A percentile compares a stretch with the other conserved stretches of the same genome.
Conservation (phyloP, 2,888 invertebrate genomes). For the Acanthococcus lagerstroemiae region DNA sequence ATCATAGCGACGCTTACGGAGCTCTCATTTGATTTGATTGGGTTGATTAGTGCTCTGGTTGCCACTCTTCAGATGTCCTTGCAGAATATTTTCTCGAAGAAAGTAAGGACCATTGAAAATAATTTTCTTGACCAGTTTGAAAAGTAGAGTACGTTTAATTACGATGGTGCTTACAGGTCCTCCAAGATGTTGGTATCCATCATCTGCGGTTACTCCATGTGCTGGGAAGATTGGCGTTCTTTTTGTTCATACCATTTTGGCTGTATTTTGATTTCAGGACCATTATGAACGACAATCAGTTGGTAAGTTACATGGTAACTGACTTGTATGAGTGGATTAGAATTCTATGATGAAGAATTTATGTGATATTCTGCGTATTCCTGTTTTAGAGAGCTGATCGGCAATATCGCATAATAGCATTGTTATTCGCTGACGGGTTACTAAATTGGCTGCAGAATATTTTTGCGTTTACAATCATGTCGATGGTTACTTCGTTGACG, state of each 20-base stretch:
- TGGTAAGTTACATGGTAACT: constrained; percentile 46
- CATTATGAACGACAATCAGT: constrained; percentile 52
- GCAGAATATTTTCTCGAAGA: constrained; percentile 92
- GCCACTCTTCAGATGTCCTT: constrained; percentile 86
- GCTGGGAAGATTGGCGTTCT: constrained; percentile 65
- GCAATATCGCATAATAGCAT: constrained; percentile 48
- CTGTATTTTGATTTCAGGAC: constrained; percentile 55
- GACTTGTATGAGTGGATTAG: neutral
- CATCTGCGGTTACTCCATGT: constrained; percentile 74
- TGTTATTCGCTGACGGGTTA: constrained; percentile 67
- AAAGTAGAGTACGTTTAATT: neutral
- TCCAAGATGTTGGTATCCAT: constrained; percentile 79
- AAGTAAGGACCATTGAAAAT: constrained; percentile 51
- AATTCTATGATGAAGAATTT: too few relatives aligned
- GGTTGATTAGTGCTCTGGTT: constrained; percentile 72
- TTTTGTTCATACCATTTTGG: constrained; percentile 80
- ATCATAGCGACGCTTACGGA: constrained; percentile 86
- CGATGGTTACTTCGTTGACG: constrained; percentile 81
- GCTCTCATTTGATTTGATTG: constrained; percentile 76
- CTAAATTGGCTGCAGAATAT: constrained; percentile 92
- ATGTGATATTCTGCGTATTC: too few relatives aligned
- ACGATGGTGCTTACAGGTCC: constrained; percentile 34
- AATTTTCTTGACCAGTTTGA: neutral
- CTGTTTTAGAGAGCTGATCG: constrained; percentile 46
- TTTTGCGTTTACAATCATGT: constrained; percentile 85